These are phyloP conservation scores for Gnathonemus longibarbis DNA, from an alignment of 2,113 vertebrate genomes.

Conservation along the genomic window DNA sequence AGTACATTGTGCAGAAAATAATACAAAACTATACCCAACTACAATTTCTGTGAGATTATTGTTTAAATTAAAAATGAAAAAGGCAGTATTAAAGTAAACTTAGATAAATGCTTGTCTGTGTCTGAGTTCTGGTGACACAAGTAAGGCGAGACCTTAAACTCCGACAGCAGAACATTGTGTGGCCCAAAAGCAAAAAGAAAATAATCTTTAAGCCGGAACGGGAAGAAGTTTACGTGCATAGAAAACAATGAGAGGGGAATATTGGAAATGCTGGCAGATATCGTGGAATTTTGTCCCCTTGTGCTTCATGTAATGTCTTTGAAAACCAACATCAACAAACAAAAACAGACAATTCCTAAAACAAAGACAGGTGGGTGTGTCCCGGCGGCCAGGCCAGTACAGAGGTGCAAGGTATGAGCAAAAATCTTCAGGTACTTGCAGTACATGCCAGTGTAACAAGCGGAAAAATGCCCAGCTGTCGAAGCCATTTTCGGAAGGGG, in stretches of 20 bases:
- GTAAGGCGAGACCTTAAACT: neutral
- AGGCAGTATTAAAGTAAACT: neutral
- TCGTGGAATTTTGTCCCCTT: neutral
- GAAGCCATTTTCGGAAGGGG: neutral
- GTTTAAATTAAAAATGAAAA: neutral
- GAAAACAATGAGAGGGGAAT: neutral
- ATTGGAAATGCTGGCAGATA: slow-evolving; percentile 4
- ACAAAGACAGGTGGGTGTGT: neutral
- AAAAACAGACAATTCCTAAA: slow-evolving; percentile 1
- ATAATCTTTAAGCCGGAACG: neutral
- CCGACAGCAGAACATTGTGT: neutral
- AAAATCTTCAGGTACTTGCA: neutral
- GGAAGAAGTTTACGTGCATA: neutral
- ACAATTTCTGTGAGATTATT: neutral
- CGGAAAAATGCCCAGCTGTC: neutral
- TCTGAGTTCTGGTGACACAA: neutral
- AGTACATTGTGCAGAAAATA: neutral
- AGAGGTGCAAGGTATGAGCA: neutral
- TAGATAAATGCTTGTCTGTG: neutral
- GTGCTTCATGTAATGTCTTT: neutral
- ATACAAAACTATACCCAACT: neutral
- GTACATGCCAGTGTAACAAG: neutral
- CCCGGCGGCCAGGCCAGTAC: neutral
- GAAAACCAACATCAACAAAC: neutral
- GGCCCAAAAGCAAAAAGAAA: neutral